These are phyloP conservation scores for Megaustenia siamemsis DNA, from an alignment of 2,888 invertebrate genomes.

Conservation along the genomic window DNA sequence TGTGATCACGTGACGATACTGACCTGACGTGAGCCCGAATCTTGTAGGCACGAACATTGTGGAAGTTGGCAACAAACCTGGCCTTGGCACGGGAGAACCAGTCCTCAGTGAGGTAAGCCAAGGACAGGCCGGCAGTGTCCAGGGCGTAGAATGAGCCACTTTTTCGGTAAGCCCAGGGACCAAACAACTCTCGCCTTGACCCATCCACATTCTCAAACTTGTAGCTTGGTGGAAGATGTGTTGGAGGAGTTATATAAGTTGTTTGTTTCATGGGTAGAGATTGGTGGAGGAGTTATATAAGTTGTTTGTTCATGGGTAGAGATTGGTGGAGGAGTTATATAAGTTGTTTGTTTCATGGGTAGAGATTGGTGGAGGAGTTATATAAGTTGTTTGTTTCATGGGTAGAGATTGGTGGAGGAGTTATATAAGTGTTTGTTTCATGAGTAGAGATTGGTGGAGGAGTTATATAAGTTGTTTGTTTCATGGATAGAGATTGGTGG, in stretches of 20 bases:
- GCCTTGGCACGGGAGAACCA: constrained; percentile 92
- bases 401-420: too few species aligned
- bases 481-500: too few species aligned
- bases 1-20: background rate
- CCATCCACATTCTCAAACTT: constrained; percentile 87
- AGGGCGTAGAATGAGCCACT: constrained; percentile 58
- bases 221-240: constrained; percentile 76
- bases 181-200: constrained; percentile 66
- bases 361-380: too few species aligned
- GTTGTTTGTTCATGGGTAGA: too few species aligned
- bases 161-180: constrained; percentile 68
- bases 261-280: too few species aligned
- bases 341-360: too few species aligned
- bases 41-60: constrained; percentile 84
- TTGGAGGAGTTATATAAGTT: background rate
- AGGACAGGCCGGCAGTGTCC: constrained; percentile 62
- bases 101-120: constrained; percentile 88
- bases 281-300: too few species aligned
- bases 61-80: constrained; percentile 93
- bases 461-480: too few species aligned
- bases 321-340: too few species aligned
- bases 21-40: constrained; percentile 67
- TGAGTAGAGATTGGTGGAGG: too few species aligned
- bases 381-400: too few species aligned
- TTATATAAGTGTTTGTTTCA: too few species aligned